Conservation (phyloP, 2,113 vertebrate species). For the Turnix velox region DNA sequence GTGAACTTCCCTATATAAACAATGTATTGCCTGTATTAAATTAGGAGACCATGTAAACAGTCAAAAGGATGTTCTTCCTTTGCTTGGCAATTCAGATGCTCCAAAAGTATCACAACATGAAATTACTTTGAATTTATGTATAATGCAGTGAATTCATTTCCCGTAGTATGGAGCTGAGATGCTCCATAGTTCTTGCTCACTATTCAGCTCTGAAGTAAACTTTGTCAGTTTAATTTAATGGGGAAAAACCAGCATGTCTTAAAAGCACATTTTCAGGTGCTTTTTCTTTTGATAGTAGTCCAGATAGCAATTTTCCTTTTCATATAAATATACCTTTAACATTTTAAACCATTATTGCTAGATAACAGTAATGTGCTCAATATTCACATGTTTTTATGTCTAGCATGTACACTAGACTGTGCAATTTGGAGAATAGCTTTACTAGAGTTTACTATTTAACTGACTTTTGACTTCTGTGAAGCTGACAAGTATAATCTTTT, state of each 20-base stretch:
- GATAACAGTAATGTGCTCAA: background rate
- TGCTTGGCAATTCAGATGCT: background rate
- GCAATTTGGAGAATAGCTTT: background rate
- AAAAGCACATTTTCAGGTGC: background rate
- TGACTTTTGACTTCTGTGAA: background rate
- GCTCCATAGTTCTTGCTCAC: background rate
- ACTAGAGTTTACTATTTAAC: background rate
- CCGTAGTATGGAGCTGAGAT: background rate
- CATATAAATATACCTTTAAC: background rate
- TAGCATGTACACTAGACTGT: background rate
- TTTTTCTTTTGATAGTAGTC: background rate
- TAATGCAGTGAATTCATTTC: background rate
- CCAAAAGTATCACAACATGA: background rate
- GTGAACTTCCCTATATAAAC: background rate
- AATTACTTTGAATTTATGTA: background rate
- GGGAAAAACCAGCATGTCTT: background rate
- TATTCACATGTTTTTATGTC: background rate
- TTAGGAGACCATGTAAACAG: background rate
- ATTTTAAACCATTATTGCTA: background rate
- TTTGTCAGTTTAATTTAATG: background rate
- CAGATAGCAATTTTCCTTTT: background rate
- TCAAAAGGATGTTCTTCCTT: background rate
- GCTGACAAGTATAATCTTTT: background rate
- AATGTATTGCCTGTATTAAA: background rate
- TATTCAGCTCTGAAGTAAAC: background rate